Evolutionary conservation across 30 jellyfish, hydroid and myxozoan genomes (phyloP), one percentile per base, ranked within the genome.

Genomic region (Sanderia malayensis): DNA sequence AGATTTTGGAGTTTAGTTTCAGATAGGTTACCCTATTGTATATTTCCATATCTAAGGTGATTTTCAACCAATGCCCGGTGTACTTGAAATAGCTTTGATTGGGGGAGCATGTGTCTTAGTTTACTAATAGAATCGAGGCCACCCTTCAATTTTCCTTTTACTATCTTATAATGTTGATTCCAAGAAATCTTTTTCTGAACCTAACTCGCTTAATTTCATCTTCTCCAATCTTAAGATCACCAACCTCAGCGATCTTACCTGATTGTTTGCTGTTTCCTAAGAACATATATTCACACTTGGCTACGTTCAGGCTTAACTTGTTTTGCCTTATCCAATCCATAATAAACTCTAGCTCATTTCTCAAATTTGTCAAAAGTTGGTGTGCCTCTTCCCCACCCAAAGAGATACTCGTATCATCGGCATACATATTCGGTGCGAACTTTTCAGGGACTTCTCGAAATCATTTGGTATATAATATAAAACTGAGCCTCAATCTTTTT

Each of bases 381-480:
- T 41, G 55, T 41, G 15, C 55, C 55, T 41, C 55, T 41, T 15
- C 55, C 15, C 25, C 76, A 63, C 76, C 47, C 21, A 53, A 18
- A 29, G 70, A 20, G 47, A 70, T 70, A 46, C 71, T 70, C 23
- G 57, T 70, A 65, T 47, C 82, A 70, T 46, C 71, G 58, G 82
- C 82, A 70, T 70, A 70, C 53, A 70, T 49, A 70, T 46, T 70
- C 58, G 82, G 82, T 24, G 31, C 19, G 70, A 45, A 70, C n/a
- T 23, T 70, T 46, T 41, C n/a, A n/a, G n/a, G n/a, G n/a, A n/a
- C n/a, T n/a, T n/a, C n/a, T n/a, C n/a, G n/a, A n/a, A n/a, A n/a
- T n/a, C n/a, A n/a, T n/a, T n/a, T n/a, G n/a, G n/a, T n/a, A n/a
- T n/a, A n/a, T n/a, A n/a, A n/a, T n/a, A n/a, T n/a, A n/a, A n/a